Evolutionary conservation across 1,140 invertebrate species (phyloP), one percentile per base, ranked within the genome.

Genomic region (Saxidomus purpurata): DNA sequence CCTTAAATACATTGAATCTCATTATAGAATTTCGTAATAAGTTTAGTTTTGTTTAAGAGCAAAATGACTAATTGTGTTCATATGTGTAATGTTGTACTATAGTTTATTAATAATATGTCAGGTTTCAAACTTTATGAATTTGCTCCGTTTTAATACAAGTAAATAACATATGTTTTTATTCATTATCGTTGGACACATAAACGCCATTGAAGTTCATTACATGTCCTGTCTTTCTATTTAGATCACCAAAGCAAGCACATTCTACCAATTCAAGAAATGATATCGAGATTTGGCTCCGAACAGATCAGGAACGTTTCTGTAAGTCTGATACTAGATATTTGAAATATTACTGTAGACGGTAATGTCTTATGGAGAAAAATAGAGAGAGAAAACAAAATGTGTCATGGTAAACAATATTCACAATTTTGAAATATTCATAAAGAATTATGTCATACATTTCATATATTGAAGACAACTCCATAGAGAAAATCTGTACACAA

Each of bases 221-320:
- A 43, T 71, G 19, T 36, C 22, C 11, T 40, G 31, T 82, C 8
- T 34, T 55, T 76, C 13, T 38, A 40, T 79, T 28, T 38, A 87
- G 85, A 61, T 19, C 19, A 61, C 6, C 25, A 79, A 34, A 59
- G 19, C 15, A 77, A 34, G 28, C 52, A 79, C 38, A 28, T 79
- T 59, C 17, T 13, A 17, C 36, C 31, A 9, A 74, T 87, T 36
- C 40, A 28, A n/a, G 71, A 87, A 25, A 87, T 87, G 85, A 22
- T 79, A 11, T 28, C 34, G 15, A 59, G 85, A 79, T 87, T 63
- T 77, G 85, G 43, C 1, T 25, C 49, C 0, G 47, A 87, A 28
- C 84, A 87, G 38, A 87, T 87, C 67, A 77, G 84, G 38, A 87
- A 87, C 25, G 69, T 76, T 40, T 43, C 84, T 15, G 82, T 85